Evolutionary conservation across 2,113 vertebrate species (phyloP).

Genomic region (Emberiza fucata): DNA sequence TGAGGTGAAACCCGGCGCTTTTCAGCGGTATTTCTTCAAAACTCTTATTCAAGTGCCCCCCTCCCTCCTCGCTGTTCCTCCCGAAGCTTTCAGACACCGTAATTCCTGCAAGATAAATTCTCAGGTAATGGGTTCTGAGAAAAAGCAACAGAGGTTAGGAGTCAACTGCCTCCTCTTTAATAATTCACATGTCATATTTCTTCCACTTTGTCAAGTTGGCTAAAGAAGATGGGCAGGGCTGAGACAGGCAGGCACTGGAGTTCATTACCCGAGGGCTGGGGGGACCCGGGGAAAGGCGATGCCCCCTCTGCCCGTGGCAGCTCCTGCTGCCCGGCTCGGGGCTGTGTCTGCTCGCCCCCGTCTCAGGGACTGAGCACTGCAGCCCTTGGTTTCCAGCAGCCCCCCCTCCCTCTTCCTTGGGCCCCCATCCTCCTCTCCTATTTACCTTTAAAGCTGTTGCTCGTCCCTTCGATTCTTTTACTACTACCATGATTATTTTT

Average conservation of each 20-base stretch:
- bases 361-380: background rate
- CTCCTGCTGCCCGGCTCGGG: background rate
- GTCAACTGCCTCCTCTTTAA: constrained; percentile 79
- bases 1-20: constrained; percentile 43
- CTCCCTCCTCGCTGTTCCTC: background rate
- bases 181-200: constrained; percentile 78
- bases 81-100: constrained; percentile 24
- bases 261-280: constrained; percentile 52
- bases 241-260: constrained; percentile 47
- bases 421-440: background rate
- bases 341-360: background rate
- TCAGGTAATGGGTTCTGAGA: constrained; percentile 75
- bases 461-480: background rate
- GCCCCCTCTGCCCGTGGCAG: background rate
- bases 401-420: background rate
- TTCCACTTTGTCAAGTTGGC: constrained; percentile 73
- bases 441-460: background rate
- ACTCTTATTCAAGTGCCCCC: background rate
- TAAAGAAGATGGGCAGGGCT: constrained; percentile 71
- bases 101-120: constrained; percentile 72
- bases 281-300: background rate
- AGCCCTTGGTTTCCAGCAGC: background rate
- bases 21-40: constrained; percentile 46
- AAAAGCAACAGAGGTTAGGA: constrained; percentile 72
- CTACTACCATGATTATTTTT: no score